phyloP scores from a whole-genome alignment of 2,113 vertebrate species.

The Ictalurus furcatus region DNA sequence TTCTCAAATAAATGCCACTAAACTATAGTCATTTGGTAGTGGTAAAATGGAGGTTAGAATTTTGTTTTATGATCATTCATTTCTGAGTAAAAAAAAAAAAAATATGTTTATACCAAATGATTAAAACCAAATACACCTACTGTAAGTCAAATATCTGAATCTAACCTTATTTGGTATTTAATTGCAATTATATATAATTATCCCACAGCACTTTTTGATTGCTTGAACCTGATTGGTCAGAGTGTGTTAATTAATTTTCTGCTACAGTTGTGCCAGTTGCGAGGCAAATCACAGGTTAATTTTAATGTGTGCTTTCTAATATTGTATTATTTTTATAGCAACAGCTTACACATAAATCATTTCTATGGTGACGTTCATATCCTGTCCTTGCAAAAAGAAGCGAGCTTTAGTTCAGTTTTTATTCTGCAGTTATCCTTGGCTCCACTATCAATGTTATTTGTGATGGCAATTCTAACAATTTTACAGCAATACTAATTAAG shows the following conservation, averaged over 20 bases:
- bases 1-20: background rate
- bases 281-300: no score
- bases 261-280: background rate
- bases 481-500: no score
- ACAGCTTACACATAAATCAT: background rate
- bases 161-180: background rate
- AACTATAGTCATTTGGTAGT: no score
- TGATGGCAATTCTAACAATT: no score
- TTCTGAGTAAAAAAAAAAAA: no score
- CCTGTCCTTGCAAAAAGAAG: background rate
- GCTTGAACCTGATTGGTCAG: background rate
- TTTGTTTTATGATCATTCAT: background rate
- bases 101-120: background rate
- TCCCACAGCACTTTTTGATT: background rate
- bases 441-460: background rate
- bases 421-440: background rate
- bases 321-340: background rate
- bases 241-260: background rate
- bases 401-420: background rate
- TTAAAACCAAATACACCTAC: background rate
- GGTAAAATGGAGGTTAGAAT: background rate
- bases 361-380: background rate
- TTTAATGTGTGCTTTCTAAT: background rate
- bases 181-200: background rate
- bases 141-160: background rate